Evolutionary conservation across 2,797 vertebrate species (phyloP).

Genomic region (Carcharodon carcharias): DNA sequence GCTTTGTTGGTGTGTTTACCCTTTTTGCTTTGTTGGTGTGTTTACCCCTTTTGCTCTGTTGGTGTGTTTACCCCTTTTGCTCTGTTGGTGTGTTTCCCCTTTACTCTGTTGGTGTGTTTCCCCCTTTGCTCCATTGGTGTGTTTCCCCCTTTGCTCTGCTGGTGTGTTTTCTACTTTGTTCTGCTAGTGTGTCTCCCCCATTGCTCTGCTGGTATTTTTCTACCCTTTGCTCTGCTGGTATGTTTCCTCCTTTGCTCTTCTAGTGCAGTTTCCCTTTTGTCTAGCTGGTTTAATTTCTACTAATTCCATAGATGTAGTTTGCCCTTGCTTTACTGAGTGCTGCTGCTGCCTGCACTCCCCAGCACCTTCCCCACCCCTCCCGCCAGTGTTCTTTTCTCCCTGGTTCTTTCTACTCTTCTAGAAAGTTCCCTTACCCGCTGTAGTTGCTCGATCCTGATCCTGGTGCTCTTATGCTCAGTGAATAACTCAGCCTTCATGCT

Average conservation of each 20-base stretch:
- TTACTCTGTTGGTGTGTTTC: no score
- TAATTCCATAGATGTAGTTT: no score
- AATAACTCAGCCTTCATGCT: constrained; percentile 58
- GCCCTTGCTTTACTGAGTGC: no score
- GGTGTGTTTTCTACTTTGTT: no score
- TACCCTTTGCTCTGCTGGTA: background rate
- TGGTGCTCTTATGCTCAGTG: constrained; percentile 52
- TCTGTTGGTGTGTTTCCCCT: no score
- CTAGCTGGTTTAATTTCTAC: no score
- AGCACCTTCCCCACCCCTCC: no score
- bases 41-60: no score
- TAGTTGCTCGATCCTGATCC: constrained; percentile 54
- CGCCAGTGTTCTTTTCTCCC: background rate
- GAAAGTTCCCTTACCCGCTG: constrained; percentile 51
- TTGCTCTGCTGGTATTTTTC: background rate
- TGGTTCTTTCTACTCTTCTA: background rate
- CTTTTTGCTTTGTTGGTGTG: background rate
- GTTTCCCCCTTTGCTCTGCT: background rate
- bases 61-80: no score
- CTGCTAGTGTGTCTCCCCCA: background rate
- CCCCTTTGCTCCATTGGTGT: no score
- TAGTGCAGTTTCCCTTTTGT: background rate
- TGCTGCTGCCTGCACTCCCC: background rate
- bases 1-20: background rate
- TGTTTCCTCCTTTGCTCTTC: background rate